Conservation (phyloP, 2,797 vertebrate species). For the Urosaurus nigricauda region DNA sequence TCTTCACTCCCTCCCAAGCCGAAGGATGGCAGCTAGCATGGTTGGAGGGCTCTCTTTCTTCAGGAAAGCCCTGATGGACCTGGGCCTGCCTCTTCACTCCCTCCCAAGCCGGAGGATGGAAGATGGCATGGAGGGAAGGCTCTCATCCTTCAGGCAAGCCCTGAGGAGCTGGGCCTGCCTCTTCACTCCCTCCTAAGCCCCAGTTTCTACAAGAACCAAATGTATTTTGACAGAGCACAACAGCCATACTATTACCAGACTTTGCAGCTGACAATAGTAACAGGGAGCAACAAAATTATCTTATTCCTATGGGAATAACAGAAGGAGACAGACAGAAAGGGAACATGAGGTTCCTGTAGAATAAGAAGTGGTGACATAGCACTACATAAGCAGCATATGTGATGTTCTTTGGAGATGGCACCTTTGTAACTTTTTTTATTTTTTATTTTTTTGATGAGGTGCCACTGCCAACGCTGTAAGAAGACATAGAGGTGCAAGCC, state of each 20-base stretch:
- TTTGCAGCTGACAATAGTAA: constrained; percentile 47
- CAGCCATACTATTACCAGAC: constrained; percentile 36
- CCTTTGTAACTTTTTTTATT: background rate
- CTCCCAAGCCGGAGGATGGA: too few species aligned
- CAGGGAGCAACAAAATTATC: constrained; percentile 20
- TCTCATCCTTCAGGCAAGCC: too few species aligned
- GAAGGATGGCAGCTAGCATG: too few species aligned
- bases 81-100: too few species aligned
- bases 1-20: too few species aligned
- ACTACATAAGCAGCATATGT: background rate
- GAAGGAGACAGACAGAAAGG: constrained; percentile 7
- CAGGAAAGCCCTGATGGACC: too few species aligned
- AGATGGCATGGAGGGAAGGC: too few species aligned
- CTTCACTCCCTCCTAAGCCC: too few species aligned
- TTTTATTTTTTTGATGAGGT: background rate
- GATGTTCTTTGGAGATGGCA: background rate
- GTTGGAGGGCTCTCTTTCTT: too few species aligned
- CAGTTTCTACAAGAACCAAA: constrained; percentile 51
- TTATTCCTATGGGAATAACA: constrained; percentile 4
- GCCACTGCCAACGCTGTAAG: background rate
- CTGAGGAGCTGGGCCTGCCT: too few species aligned
- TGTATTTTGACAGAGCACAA: constrained; percentile 35
- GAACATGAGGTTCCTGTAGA: background rate
- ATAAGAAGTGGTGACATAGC: fast-evolving
- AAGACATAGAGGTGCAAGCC: background rate